Base-by-base conservation (phyloP, 2,888 invertebrate species). In the Ariolimax columbianus region DNA sequence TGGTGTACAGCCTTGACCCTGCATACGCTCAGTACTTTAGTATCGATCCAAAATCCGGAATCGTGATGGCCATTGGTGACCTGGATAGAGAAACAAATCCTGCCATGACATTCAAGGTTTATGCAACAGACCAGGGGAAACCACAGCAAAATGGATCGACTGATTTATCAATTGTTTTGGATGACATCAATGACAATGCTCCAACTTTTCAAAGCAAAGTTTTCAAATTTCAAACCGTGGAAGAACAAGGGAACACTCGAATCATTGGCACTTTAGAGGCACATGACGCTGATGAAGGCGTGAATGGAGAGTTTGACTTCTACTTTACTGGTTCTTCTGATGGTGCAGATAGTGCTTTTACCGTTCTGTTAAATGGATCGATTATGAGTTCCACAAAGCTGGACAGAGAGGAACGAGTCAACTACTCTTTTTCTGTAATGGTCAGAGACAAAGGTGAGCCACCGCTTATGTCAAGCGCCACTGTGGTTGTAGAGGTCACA, bases 171-270 rank as follows among this genome's bases (percentile, higher is more conserved):
- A 97, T 99, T 83, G 98, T 98, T 93, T 98, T 99, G 0, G 94
- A 97, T 82, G 99, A 99, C 94, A 97, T 97, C 89, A 99, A 99
- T 94, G 99, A 99, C 94, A 98, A 99, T 92, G 96, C 97, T n/a
- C 99, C 99, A 0, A 96, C 96, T 9, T 99, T 87, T 47, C 59
- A 73, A 17, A 59, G 70, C 55, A 75, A 51, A 38, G 75, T 72
- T 7, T 86, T 84, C 77, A n/a, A 38, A 47, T 70, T 87, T 68
- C 75, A 78, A 80, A 84, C 80, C 3, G 96, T 98, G 0, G 95
- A 97, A 51, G 99, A 99, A 94, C 97, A 97, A 6, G 97, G 97
- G 1, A 96, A 97, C 23, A 98, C 98, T 0, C 96, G 97, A 0
- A 97, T 97, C 0, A 97, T 98, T 0, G 96, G 98, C 0, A 97